These are phyloP conservation scores for Ammodytes dubius DNA, from an alignment of 2,113 vertebrate species.

Conservation along the genomic window DNA sequence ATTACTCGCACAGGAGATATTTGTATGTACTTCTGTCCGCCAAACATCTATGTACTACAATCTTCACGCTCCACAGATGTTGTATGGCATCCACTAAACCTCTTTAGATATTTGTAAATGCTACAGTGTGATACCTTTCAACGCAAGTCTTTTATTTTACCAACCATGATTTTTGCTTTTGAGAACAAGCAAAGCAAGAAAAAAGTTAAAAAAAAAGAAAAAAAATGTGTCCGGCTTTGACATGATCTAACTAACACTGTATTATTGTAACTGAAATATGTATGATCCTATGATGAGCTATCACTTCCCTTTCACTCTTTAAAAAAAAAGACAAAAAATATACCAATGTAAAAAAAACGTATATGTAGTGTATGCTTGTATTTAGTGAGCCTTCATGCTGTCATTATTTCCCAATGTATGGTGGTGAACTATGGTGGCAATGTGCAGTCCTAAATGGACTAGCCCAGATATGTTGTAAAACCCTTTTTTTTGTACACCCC, in stretches of 20 bases:
- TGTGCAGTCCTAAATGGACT: constrained; percentile 74
- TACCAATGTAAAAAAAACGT: constrained; percentile 77
- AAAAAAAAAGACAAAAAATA: constrained; percentile 72
- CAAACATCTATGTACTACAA: constrained; percentile 81
- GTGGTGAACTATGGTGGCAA: constrained; percentile 85
- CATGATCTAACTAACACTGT: constrained; percentile 88
- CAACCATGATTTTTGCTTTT: constrained; percentile 73
- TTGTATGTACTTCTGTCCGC: constrained; percentile 83
- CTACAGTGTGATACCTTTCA: constrained; percentile 86
- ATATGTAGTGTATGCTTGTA: constrained; percentile 88
- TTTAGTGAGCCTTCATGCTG: constrained; percentile 86
- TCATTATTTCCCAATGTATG: constrained; percentile 86
- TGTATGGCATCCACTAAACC: constrained; percentile 82
- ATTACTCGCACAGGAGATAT: constrained; percentile 83
- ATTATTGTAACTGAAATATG: constrained; percentile 87
- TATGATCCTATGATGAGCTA: constrained; percentile 85
- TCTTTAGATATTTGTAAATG: constrained; percentile 87
- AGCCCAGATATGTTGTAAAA: constrained; percentile 81
- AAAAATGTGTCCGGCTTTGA: constrained; percentile 83
- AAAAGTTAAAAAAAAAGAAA: constrained; percentile 49
- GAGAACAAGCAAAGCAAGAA: constrained; percentile 69
- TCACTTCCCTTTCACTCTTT: constrained; percentile 80
- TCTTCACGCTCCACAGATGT: constrained; percentile 78
- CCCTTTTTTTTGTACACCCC: constrained; percentile 83
- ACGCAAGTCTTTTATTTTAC: constrained; percentile 70